Conservation (phyloP, 2,113 vertebrate species). For the Coptodon rendalli region DNA sequence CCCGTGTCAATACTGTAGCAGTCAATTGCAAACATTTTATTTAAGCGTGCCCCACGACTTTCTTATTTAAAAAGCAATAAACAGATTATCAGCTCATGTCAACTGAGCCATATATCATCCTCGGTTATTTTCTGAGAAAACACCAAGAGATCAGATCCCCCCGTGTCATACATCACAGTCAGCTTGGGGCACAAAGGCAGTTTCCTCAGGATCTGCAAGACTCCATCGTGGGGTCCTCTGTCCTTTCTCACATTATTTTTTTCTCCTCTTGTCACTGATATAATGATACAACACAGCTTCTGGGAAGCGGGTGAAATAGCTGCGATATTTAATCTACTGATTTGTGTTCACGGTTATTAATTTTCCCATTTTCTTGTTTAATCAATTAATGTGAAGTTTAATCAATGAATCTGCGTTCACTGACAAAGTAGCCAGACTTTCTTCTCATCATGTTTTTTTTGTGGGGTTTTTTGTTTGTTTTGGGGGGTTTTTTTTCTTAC, state of each 20-base stretch:
- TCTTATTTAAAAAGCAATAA: neutral
- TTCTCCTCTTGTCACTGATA: neutral
- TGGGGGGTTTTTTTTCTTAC: fast-evolving
- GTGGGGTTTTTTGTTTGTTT: fast-evolving
- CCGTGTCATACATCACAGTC: neutral
- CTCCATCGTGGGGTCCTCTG: neutral
- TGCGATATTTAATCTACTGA: neutral
- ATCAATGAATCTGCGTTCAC: neutral
- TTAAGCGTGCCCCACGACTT: neutral
- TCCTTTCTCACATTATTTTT: neutral
- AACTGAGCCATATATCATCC: neutral
- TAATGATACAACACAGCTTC: neutral
- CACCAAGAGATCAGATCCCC: neutral
- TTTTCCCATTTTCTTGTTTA: neutral
- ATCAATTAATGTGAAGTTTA: neutral
- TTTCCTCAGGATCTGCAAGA: neutral
- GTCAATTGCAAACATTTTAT: neutral
- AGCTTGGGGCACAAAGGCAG: neutral
- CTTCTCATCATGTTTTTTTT: neutral
- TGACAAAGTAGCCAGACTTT: neutral
- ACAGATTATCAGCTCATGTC: neutral
- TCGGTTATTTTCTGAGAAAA: neutral
- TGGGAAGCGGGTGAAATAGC: neutral
- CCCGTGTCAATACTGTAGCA: neutral
- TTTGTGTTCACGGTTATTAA: neutral